Base-by-base conservation (phyloP, 2,113 vertebrate species). In the Lates calcarifer region DNA sequence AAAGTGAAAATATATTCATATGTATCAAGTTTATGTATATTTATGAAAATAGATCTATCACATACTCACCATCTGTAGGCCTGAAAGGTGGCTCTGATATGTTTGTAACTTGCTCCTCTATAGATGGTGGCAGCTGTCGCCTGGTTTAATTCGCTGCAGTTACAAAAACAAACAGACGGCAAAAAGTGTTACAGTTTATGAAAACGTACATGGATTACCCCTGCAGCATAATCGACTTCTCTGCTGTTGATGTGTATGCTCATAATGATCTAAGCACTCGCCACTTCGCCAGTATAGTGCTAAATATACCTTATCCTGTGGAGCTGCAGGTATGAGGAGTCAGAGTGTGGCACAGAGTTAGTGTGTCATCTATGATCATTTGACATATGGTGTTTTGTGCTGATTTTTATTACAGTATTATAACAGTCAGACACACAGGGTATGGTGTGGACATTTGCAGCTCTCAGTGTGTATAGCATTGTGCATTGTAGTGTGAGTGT, bases 381-480 rank as follows among this genome's bases (percentile, higher is more conserved):
- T n/a, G n/a, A n/a, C n/a, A n/a, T n/a, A n/a, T n/a, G n/a, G n/a
- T n/a, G n/a, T 43, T 28, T 20, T 28, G 20, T 35, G 24, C 35
- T 8, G 37, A 12, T 39, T 62, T 37, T 60, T 12, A 1, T 22
- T 8, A 22, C 8, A 56, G 37, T 64, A 20, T 64, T 37, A n/a
- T 29, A 8, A 28, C 60, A 17, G 35, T 74, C 47, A 29, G 47
- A 64, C 58, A 31, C 24, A 7, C 37, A 11, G 13, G 11, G n/a
- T 37, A 6, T 49, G 35, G 37, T 53, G 9, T 66, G 26, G 35
- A 14, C 51, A 20, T 22, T 31, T 41, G 9, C 37, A 56, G n/a
- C 24, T 81, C 55, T 64, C 58, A 70, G 35, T 72, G 26, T 88
- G 35, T 75, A 31, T 79, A 75, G 74, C 37, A 64, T 37, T 51